A percentile compares a stretch with the other conserved stretches of the same genome.
Evolutionary conservation across 2,113 vertebrate genomes (phyloP).

Genomic region (Budorcas taxicolor): DNA sequence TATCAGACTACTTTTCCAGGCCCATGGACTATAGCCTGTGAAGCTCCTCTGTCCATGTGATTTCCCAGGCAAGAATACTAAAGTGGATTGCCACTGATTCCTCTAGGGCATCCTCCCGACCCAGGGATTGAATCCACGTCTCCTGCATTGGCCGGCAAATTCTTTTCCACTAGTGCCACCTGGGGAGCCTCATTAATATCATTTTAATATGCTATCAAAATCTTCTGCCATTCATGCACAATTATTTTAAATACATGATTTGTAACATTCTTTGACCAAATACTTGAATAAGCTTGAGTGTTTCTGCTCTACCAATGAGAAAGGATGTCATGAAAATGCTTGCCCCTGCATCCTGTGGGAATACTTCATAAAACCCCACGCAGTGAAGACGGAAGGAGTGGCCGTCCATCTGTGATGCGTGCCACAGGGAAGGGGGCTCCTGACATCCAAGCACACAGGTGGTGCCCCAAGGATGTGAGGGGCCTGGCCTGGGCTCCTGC

Average conservation of each 20-base stretch:
- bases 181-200: neutral
- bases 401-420: fast-evolving
- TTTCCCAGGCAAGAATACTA: neutral
- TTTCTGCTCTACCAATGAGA: neutral
- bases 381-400: neutral
- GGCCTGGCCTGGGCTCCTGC: neutral
- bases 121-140: fast-evolving
- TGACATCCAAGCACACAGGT: neutral
- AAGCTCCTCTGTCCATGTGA: neutral
- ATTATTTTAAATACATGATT: neutral
- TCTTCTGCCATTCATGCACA: neutral
- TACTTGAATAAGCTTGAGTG: neutral
- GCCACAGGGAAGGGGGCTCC: no score
- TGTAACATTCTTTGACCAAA: neutral
- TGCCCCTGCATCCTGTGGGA: neutral
- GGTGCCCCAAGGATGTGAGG: neutral
- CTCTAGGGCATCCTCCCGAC: neutral
- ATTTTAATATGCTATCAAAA: neutral
- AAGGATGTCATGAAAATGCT: neutral
- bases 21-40: neutral
- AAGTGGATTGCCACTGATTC: neutral
- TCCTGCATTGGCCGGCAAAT: neutral
- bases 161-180: neutral
- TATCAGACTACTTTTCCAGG: neutral
- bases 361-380: neutral